Evolutionary conservation across 2,888 invertebrate species (phyloP).

Genomic region (Andrena praecox): DNA sequence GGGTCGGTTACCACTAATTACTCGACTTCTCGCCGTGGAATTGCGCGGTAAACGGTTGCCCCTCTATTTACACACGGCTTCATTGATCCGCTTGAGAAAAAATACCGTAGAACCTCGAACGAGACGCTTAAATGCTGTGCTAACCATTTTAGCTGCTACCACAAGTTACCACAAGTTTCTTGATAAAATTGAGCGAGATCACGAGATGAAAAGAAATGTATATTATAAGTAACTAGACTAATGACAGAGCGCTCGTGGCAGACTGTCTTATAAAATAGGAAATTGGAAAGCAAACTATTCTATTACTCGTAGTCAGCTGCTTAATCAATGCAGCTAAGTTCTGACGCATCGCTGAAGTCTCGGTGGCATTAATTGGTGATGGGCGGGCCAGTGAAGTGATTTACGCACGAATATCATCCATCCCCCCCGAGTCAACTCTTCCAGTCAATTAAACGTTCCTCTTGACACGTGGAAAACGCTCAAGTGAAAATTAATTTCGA

Average conservation of each 20-base stretch:
- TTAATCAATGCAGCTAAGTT: not conserved
- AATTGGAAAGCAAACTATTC: too few species aligned
- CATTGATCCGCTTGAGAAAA: slow-evolving; percentile 28
- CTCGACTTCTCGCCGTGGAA: slow-evolving; percentile 31
- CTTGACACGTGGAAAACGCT: not conserved
- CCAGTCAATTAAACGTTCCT: slow-evolving; percentile 3
- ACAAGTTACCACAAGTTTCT: not conserved
- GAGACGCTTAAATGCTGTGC: not conserved
- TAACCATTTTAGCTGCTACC: not conserved
- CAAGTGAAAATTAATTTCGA: slow-evolving; percentile 1
- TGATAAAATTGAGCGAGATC: not conserved
- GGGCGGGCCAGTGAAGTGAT: not conserved
- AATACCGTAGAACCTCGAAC: not conserved
- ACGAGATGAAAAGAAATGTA: too few species aligned
- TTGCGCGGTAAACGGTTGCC: slow-evolving; percentile 18
- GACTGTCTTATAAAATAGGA: too few species aligned
- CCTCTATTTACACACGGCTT: slow-evolving; percentile 28
- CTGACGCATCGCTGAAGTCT: not conserved
- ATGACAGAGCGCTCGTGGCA: too few species aligned
- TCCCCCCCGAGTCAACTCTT: not conserved
- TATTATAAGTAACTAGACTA: too few species aligned
- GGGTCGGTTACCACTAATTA: slow-evolving; percentile 47
- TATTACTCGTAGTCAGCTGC: too few species aligned
- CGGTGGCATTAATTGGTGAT: slow-evolving; percentile 12
- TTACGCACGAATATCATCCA: not conserved